phyloP scores from a whole-genome alignment of 2,113 vertebrate genomes.

The Sylvilagus bachmani region DNA sequence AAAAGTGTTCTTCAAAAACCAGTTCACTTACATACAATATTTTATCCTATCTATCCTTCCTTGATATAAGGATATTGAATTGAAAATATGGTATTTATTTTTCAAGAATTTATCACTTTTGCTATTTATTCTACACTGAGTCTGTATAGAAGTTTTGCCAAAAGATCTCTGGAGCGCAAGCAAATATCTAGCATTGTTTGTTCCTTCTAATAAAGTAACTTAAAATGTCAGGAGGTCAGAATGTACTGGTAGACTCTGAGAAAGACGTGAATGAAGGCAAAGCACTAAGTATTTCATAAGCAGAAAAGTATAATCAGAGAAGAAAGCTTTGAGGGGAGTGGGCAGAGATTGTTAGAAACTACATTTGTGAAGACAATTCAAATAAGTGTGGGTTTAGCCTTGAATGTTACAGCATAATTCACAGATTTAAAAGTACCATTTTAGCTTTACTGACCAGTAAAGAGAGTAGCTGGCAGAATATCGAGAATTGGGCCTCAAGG shows the following conservation, averaged over 20 bases:
- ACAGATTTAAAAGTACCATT: constrained; percentile 44
- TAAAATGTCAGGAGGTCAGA: not conserved
- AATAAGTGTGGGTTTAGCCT: not conserved
- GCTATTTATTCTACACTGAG: not conserved
- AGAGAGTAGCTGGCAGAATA: constrained; percentile 11
- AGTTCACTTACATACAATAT: not conserved
- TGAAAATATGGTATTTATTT: constrained; percentile 50
- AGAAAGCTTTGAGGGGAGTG: not conserved
- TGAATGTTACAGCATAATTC: not conserved
- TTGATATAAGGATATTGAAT: not conserved
- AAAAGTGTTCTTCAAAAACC: constrained; percentile 12
- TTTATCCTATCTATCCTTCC: constrained; percentile 4
- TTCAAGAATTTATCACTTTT: constrained; percentile 40
- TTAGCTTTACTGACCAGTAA: constrained; percentile 10
- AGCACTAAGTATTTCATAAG: not conserved
- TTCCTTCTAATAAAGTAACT: not conserved
- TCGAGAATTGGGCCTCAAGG: not conserved
- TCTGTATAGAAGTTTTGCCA: not conserved
- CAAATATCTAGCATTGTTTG: not conserved
- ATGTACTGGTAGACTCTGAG: not conserved
- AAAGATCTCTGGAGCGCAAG: not conserved
- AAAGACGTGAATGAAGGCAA: not conserved
- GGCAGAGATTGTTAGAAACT: not conserved
- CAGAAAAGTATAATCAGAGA: not conserved
- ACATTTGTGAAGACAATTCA: constrained; percentile 51